Evolutionary conservation across 2,113 vertebrate genomes (phyloP).

Genomic region (Oenanthe melanoleuca): DNA sequence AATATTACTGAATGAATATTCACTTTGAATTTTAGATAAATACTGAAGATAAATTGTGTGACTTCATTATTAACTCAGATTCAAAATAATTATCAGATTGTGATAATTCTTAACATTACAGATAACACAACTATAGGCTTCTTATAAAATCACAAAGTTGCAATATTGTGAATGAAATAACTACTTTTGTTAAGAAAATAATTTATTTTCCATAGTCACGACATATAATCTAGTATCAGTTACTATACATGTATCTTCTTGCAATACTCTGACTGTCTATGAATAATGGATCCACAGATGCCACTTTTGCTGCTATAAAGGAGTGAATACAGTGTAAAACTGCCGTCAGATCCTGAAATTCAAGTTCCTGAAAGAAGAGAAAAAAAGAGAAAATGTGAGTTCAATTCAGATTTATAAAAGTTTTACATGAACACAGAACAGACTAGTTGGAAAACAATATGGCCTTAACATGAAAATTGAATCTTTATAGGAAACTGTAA

Average conservation of each 20-base stretch:
- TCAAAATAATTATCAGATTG: conserved; percentile 23
- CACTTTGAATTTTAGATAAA: not conserved
- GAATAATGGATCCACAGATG: conserved; percentile 89
- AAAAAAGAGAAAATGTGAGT: not conserved
- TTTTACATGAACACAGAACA: not conserved
- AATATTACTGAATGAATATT: not conserved
- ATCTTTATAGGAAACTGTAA: not conserved
- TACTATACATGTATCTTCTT: conserved; percentile 81
- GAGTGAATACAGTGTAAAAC: conserved; percentile 93
- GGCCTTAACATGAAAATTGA: not conserved
- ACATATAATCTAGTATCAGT: conserved; percentile 67
- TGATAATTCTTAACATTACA: conserved; percentile 65
- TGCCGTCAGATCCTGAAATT: conserved; percentile 88
- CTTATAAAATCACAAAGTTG: conserved; percentile 73
- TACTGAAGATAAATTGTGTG: conserved; percentile 8
- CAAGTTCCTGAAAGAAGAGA: conserved; percentile 83
- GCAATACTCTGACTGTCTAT: conserved; percentile 83
- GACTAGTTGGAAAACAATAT: not conserved
- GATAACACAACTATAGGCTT: conserved; percentile 61
- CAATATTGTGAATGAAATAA: conserved; percentile 65
- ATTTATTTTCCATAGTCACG: conserved; percentile 55
- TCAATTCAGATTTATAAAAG: not conserved
- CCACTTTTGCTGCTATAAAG: conserved; percentile 94
- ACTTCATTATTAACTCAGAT: not conserved
- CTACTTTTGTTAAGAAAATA: conserved; percentile 76